These are phyloP conservation scores for Dicyrtomina minuta DNA, from an alignment of 2,888 invertebrate genomes.

Conservation along the genomic window DNA sequence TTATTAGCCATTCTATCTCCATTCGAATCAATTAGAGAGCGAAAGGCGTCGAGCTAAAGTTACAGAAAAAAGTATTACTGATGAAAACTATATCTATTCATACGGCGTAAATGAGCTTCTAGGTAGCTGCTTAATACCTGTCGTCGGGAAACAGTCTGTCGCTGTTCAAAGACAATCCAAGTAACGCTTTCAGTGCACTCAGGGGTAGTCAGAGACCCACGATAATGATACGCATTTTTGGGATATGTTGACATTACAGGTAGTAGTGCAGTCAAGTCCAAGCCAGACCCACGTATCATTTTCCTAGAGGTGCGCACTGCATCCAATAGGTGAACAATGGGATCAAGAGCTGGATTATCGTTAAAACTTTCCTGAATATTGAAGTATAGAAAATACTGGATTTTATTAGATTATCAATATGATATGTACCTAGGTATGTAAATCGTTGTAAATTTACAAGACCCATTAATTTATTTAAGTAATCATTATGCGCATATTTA, in stretches of 20 bases:
- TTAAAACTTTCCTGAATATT: slow-evolving; percentile 4
- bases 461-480: too few species aligned
- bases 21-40: slow-evolving; percentile 28
- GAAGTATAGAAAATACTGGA: too few species aligned
- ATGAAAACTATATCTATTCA: neutral
- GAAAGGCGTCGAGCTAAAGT: slow-evolving; percentile 22
- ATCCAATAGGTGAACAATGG: slow-evolving; percentile 18
- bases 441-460: too few species aligned
- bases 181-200: slow-evolving; percentile 19
- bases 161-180: slow-evolving; percentile 28
- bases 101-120: neutral
- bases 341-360: slow-evolving; percentile 27
- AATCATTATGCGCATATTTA: too few species aligned
- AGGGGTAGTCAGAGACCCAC: slow-evolving; percentile 24
- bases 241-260: slow-evolving; percentile 24
- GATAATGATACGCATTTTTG: slow-evolving; percentile 24
- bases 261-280: slow-evolving; percentile 7
- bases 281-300: slow-evolving; percentile 14
- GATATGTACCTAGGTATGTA: too few species aligned
- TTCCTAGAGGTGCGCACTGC: slow-evolving; percentile 6
- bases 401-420: too few species aligned
- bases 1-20: slow-evolving; percentile 29
- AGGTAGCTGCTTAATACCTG: too few species aligned
- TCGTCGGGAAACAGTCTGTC: slow-evolving; percentile 4
- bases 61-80: neutral